Evolutionary conservation across 2,797 vertebrate species (phyloP), one percentile per base, ranked within the genome.

Genomic region (Sciurus vulgaris): DNA sequence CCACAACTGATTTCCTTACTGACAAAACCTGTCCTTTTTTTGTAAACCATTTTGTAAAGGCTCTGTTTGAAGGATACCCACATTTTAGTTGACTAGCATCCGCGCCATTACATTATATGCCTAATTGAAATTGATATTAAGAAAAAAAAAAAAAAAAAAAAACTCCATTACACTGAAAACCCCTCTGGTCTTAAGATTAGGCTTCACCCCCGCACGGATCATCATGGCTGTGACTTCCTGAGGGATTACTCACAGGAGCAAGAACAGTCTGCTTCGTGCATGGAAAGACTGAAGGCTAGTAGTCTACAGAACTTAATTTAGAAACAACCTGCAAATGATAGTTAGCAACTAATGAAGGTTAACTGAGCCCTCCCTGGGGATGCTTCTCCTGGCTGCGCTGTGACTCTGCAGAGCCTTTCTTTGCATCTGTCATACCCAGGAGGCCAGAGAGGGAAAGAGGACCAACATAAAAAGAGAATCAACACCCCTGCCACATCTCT

Each of bases 251-350:
- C 93, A 85, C 56, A 93, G 51, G 93, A 78, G 67, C 67, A 92
- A 96, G 91, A 94, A 74, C 81, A 92, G 89, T 82, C 92, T 38
- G 3, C 51, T 83, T 92, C 9, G 15, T 70, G 65, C 70, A n/a
- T 12, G 84, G 89, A 90, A 97, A 54, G 28, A 93, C 70, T 90
- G 87, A 97, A 95, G 88, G 70, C 87, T 94, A 73, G 44, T 2
- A 1, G 93, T 90, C 94, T 94, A 79, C 82, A 11, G n/a, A 74
- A 93, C 93, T 73, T 95, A 96, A 96, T 96, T 97, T 97, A 97
- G 97, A 95, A 92, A 79, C 90, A 97, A 96, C 91, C 81, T 96
- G 88, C 33, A 56, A 91, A 97, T n/a, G 69, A 67, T 17, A 85
- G 95, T 90, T 95, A 95, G 91, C 11, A 26, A 84, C 22, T 96